Conservation (phyloP, 53 echinoderm and acorn worm species). For the Paracentrotus lividus region DNA sequence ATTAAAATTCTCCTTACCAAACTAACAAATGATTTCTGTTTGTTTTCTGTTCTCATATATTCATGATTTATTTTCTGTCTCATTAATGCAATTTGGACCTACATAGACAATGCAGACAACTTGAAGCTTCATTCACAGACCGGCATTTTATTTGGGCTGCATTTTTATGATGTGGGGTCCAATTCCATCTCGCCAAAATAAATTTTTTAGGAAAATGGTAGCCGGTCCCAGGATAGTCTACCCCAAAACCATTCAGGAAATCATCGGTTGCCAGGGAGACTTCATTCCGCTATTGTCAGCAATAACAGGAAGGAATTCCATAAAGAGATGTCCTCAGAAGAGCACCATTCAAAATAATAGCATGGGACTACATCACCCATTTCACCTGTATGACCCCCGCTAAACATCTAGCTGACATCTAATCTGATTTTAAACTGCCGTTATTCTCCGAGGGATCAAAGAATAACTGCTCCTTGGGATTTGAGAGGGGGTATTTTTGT, state of each 20-base stretch:
- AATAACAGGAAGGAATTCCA: conserved; percentile 55
- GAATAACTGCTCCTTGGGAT: conserved; percentile 43
- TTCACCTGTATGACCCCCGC: conserved; percentile 44
- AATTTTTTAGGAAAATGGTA: background rate
- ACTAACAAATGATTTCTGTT: no score
- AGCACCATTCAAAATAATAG: conserved; percentile 31
- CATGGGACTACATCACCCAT: conserved; percentile 18
- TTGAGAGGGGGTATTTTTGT: conserved; percentile 21
- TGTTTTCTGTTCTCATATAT: no score
- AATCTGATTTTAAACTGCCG: conserved; percentile 62
- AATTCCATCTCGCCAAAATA: conserved; percentile 25
- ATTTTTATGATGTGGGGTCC: background rate
- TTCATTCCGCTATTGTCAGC: conserved; percentile 31
- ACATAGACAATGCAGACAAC: background rate
- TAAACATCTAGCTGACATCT: conserved; percentile 55
- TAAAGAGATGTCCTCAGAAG: conserved; percentile 50
- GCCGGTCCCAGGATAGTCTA: conserved; percentile 30
- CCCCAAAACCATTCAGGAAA: conserved; percentile 31
- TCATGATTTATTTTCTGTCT: no score
- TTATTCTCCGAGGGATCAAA: conserved; percentile 16
- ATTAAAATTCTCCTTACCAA: no score
- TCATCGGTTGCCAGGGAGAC: background rate
- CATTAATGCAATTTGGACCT: background rate
- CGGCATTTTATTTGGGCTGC: background rate
- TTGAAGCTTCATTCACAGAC: background rate